Evolutionary conservation across 2,797 vertebrate genomes (phyloP).

Genomic region (Alcedo atthis): DNA sequence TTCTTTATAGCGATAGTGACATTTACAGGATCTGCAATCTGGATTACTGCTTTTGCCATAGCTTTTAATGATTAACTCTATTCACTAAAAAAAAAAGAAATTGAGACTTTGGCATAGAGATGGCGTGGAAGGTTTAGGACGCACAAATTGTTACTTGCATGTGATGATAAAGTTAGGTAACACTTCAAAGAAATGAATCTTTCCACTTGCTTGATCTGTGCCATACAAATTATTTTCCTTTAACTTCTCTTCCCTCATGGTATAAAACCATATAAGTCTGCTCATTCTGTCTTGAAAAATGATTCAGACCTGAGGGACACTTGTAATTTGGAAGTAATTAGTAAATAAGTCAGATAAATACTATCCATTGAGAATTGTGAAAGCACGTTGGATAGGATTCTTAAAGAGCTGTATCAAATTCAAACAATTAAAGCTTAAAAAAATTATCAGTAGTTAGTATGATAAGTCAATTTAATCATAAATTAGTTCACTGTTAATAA

Average conservation of each 20-base stretch:
- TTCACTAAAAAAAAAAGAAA: background rate
- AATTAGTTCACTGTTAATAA: constrained; percentile 23
- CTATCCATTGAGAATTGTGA: constrained; percentile 47
- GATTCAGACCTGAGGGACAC: constrained; percentile 52
- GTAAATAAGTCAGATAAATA: constrained; percentile 64
- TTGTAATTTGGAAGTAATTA: constrained; percentile 67
- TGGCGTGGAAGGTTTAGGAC: background rate
- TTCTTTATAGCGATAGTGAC: constrained; percentile 20
- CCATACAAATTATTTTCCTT: background rate
- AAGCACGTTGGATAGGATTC: constrained; percentile 1
- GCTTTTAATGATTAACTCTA: background rate
- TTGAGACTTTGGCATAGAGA: background rate
- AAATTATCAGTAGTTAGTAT: constrained; percentile 35
- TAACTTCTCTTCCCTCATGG: constrained; percentile 9
- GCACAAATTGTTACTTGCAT: background rate
- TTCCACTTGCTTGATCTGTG: background rate
- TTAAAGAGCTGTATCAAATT: constrained; percentile 53
- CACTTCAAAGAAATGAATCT: background rate
- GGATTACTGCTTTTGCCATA: constrained; percentile 17
- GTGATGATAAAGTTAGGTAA: background rate
- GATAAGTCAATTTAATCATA: constrained; percentile 32
- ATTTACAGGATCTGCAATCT: constrained; percentile 48
- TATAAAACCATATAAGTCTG: background rate
- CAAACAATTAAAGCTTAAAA: constrained; percentile 57
- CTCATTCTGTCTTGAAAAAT: constrained; percentile 47